Conservation (phyloP, 92 coral and sea anemone species). For the Parazoanthus swiftii region DNA sequence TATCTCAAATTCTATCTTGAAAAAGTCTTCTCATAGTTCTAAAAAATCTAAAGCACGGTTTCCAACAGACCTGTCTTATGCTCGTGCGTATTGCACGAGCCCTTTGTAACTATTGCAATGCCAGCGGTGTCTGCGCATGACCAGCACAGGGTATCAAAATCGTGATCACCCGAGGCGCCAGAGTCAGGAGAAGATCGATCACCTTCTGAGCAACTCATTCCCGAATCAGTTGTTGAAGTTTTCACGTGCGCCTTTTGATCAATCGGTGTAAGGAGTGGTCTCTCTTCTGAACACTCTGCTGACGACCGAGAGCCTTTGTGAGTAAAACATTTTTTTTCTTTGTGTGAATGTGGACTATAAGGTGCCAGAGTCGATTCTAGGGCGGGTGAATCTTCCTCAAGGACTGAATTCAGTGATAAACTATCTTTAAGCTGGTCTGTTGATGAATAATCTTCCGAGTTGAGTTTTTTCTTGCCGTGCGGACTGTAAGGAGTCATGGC, state of each 20-base stretch:
- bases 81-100: conserved; percentile 21
- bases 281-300: not conserved
- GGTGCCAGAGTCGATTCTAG: not conserved
- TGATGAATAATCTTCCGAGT: not conserved
- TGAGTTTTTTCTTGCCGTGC: conserved; percentile 3
- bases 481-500: conserved; percentile 15
- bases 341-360: conserved; percentile 1
- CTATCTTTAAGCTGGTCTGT: conserved; percentile 24
- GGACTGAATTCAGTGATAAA: conserved; percentile 20
- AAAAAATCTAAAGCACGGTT: conserved; percentile 17
- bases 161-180: conserved; percentile 13
- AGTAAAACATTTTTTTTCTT: not conserved
- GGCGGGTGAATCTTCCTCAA: not conserved
- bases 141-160: conserved; percentile 43
- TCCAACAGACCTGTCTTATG: conserved; percentile 21
- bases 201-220: not conserved
- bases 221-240: conserved; percentile 13
- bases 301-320: not conserved
- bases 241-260: not conserved
- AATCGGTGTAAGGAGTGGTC: not conserved
- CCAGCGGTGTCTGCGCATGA: conserved; percentile 41
- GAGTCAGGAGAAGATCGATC: conserved; percentile 15
- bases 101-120: conserved; percentile 17
- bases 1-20: not conserved
- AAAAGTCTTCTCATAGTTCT: not conserved